phyloP scores from a whole-genome alignment of 2,113 vertebrate genomes.

The Cryptotis parvus region DNA sequence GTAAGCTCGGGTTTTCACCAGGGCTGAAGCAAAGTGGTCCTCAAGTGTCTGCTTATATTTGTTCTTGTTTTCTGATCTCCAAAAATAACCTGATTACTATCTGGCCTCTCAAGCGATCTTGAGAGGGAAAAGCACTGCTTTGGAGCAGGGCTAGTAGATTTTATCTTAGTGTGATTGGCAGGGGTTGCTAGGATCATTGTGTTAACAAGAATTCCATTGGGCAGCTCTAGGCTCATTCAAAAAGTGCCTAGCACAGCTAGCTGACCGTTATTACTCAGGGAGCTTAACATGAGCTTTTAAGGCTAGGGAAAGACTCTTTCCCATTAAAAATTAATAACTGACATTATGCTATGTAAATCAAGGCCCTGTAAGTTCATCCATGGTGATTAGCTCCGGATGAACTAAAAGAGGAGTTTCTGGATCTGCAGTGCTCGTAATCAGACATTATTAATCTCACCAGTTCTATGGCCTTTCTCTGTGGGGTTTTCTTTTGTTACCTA shows the following conservation, averaged over 20 bases:
- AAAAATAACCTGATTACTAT: neutral
- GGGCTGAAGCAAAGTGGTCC: neutral
- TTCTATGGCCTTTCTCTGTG: neutral
- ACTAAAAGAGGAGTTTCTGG: neutral
- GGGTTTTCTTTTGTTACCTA: neutral
- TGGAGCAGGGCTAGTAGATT: neutral
- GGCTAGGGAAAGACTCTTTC: neutral
- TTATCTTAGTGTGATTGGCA: neutral
- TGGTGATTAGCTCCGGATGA: neutral
- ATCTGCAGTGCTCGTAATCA: neutral
- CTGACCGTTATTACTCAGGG: neutral
- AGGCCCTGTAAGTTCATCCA: neutral
- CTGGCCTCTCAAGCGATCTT: neutral
- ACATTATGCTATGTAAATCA: constrained; percentile 4
- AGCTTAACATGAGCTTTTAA: neutral
- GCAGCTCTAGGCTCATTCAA: neutral
- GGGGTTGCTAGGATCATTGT: neutral
- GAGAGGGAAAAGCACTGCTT: neutral
- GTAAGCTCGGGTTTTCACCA: neutral
- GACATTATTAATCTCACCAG: neutral
- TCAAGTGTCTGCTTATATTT: neutral
- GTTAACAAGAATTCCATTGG: neutral
- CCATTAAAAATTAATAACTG: neutral
- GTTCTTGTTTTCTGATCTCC: neutral
- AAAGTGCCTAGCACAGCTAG: neutral